Percentiles rank a stretch among this genome's conserved stretches.
Evolutionary conservation across 2,888 invertebrate species (phyloP).

Genomic region (Mechanitis mazaeus): DNA sequence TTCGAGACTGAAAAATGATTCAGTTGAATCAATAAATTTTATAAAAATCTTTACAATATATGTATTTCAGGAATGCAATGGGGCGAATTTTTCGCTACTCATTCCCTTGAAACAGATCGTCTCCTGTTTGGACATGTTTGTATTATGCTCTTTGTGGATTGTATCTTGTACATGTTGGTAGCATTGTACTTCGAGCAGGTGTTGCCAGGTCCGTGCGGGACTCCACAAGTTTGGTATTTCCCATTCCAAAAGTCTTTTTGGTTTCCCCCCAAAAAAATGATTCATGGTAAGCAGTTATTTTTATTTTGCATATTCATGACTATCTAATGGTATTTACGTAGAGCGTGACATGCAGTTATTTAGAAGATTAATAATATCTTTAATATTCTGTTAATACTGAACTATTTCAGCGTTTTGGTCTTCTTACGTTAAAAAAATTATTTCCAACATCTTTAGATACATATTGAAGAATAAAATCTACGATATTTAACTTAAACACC

Average conservation of each 20-base stretch:
- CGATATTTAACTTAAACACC: too few relatives aligned
- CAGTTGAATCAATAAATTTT: too few relatives aligned
- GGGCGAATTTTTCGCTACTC: slow-evolving; percentile 78
- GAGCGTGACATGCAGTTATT: too few relatives aligned
- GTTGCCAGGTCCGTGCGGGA: slow-evolving; percentile 90
- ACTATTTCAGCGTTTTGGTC: too few relatives aligned
- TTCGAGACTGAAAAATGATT: too few relatives aligned
- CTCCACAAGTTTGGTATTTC: slow-evolving; percentile 89
- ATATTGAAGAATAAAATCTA: too few relatives aligned
- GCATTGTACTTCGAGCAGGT: slow-evolving; percentile 92
- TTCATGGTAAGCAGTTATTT: slow-evolving; percentile 12
- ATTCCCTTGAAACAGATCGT: slow-evolving; percentile 80
- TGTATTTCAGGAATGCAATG: slow-evolving; percentile 75
- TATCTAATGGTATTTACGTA: too few relatives aligned
- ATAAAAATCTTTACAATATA: neutral
- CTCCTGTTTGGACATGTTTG: slow-evolving; percentile 83
- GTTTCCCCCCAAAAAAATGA: slow-evolving; percentile 44
- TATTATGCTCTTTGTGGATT: slow-evolving; percentile 83
- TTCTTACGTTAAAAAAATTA: too few relatives aligned
- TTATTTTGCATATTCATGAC: too few relatives aligned
- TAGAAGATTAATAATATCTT: too few relatives aligned
- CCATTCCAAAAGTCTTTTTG: slow-evolving; percentile 79
- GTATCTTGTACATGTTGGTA: slow-evolving; percentile 82
- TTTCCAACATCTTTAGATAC: too few relatives aligned
- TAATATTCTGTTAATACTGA: too few relatives aligned